Conservation (phyloP, 2,888 invertebrate species). For the Neoscelio sp. region DNA sequence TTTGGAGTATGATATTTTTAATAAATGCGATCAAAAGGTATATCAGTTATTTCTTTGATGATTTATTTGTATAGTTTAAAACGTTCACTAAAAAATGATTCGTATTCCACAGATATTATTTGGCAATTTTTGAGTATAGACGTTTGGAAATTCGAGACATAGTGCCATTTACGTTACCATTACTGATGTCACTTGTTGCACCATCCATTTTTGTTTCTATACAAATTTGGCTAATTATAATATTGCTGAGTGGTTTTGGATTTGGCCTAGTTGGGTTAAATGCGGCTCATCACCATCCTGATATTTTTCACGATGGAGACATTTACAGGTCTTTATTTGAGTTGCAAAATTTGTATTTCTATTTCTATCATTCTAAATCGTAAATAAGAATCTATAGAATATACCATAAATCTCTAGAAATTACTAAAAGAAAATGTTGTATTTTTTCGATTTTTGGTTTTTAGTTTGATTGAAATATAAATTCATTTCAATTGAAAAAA, state of each 20-base stretch:
- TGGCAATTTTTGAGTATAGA: constrained; percentile 61
- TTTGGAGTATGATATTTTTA: constrained; percentile 82
- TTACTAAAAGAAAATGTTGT: too few species aligned
- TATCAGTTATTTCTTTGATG: neutral
- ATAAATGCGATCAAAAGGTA: constrained; percentile 83
- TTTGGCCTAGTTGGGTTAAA: constrained; percentile 88
- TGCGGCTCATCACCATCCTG: constrained; percentile 92
- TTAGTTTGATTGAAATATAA: too few species aligned
- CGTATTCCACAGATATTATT: constrained; percentile 72
- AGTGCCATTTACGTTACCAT: constrained; percentile 82
- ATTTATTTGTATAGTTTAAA: constrained; percentile 3
- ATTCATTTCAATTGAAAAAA: neutral
- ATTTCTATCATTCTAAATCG: too few species aligned
- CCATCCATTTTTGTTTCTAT: constrained; percentile 80
- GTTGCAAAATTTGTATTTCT: too few species aligned
- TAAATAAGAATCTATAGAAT: too few species aligned
- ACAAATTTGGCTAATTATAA: constrained; percentile 85
- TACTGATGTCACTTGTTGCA: constrained; percentile 82
- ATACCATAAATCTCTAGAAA: too few species aligned
- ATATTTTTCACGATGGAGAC: constrained; percentile 92
- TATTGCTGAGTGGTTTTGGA: constrained; percentile 85
- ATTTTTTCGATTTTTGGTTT: too few species aligned
- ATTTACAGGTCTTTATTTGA: constrained; percentile 85
- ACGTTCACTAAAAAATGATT: constrained; percentile 3
- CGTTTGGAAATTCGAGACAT: constrained; percentile 75